Conservation (phyloP, 2,888 invertebrate species). For the Pharmacophagus antenor region DNA sequence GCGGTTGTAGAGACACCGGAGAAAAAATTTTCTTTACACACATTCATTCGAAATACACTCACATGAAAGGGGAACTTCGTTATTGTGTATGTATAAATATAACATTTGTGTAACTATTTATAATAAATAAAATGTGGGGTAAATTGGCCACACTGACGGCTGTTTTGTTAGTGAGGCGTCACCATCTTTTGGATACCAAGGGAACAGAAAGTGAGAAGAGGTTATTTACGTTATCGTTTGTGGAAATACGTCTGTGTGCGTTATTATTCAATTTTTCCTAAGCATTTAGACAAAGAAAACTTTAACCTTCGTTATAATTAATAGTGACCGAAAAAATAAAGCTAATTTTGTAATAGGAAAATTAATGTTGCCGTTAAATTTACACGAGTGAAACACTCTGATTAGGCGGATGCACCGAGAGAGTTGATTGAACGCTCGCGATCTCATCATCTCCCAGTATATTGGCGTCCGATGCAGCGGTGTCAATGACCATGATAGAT, state of each 20-base stretch:
- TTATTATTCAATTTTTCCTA: constrained; percentile 45
- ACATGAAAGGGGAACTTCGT: constrained; percentile 40
- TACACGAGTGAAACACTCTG: constrained; percentile 43
- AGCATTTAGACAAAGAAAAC: constrained; percentile 12
- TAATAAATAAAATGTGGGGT: constrained; percentile 53
- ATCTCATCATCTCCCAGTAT: constrained; percentile 71
- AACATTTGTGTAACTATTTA: constrained; percentile 59
- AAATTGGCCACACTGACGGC: constrained; percentile 25
- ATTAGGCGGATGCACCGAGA: constrained; percentile 68
- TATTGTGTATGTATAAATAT: constrained; percentile 48
- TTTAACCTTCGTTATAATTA: no score
- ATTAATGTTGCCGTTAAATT: neutral
- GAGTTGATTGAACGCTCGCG: constrained; percentile 68
- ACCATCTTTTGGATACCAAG: constrained; percentile 69
- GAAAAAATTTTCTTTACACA: constrained; percentile 69
- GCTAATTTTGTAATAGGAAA: no score
- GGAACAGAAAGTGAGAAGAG: constrained; percentile 47
- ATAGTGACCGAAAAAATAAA: no score
- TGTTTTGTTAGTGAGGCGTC: constrained; percentile 71
- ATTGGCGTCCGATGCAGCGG: constrained; percentile 62
- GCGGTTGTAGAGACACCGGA: constrained; percentile 43
- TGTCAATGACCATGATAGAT: constrained; percentile 77
- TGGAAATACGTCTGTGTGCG: constrained; percentile 47
- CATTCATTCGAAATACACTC: constrained; percentile 42
- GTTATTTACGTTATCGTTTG: constrained; percentile 44